Conservation (phyloP, 2,888 invertebrate genomes). For the Uropetala carovei region DNA sequence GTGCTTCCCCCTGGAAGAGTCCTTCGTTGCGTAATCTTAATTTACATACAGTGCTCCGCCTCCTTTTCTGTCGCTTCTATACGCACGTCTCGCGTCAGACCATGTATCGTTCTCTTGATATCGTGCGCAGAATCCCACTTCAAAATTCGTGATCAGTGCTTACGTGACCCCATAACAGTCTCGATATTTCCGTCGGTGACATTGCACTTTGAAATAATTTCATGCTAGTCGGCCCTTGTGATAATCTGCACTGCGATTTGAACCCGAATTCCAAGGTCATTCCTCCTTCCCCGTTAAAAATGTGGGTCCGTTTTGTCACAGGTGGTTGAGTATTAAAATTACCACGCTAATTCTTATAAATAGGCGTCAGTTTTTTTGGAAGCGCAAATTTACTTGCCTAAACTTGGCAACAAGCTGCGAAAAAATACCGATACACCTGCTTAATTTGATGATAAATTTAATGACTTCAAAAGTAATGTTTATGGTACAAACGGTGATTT, state of each 20-base stretch:
- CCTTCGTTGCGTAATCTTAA: conserved; percentile 6
- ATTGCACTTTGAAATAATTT: neutral
- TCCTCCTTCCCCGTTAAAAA: neutral
- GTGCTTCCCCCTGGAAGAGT: neutral
- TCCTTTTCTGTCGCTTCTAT: neutral
- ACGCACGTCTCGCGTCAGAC: neutral
- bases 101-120: neutral
- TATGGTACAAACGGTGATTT: too few species aligned
- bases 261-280: neutral
- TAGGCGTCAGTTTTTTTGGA: neutral
- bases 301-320: neutral
- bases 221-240: neutral
- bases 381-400: neutral
- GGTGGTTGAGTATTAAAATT: neutral
- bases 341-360: neutral
- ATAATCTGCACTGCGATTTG: neutral
- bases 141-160: neutral
- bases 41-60: neutral
- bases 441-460: too few species aligned
- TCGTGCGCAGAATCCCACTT: neutral
- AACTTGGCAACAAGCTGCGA: neutral
- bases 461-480: too few species aligned
- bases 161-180: neutral
- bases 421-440: too few species aligned
- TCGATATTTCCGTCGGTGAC: conserved; percentile 23